phyloP scores from a whole-genome alignment of 2,797 vertebrate genomes.

The Rhynchotus rufescens region DNA sequence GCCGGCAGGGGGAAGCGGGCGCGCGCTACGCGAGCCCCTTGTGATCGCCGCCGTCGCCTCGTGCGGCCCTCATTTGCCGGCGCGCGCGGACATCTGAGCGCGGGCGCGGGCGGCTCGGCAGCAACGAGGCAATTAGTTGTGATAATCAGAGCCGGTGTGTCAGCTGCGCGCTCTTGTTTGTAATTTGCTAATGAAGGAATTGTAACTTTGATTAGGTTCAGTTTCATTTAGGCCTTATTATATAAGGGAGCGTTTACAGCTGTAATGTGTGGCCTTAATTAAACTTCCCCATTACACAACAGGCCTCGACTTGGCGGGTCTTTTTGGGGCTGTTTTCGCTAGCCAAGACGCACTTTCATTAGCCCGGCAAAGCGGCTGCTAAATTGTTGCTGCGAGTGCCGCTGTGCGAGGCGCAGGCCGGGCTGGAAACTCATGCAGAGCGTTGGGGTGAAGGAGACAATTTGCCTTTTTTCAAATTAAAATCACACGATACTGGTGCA shows the following conservation, averaged over 20 bases:
- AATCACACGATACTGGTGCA: background rate
- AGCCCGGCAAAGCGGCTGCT: slow-evolving; percentile 39
- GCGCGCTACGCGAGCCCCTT: slow-evolving; percentile 80
- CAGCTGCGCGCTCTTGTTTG: slow-evolving; percentile 89
- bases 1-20: slow-evolving; percentile 78
- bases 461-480: background rate
- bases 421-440: background rate
- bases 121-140: slow-evolving; percentile 93
- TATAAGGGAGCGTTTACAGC: slow-evolving; percentile 85
- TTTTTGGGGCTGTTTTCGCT: slow-evolving; percentile 78
- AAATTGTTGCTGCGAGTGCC: background rate
- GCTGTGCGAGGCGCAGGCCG: background rate
- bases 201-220: slow-evolving; percentile 91
- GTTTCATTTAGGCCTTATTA: slow-evolving; percentile 88
- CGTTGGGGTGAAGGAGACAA: background rate
- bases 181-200: slow-evolving; percentile 98
- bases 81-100: slow-evolving; percentile 80
- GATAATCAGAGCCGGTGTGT: slow-evolving; percentile 89
- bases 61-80: slow-evolving; percentile 87
- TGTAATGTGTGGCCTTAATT: slow-evolving; percentile 87
- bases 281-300: slow-evolving; percentile 85
- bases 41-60: slow-evolving; percentile 84
- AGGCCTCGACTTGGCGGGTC: slow-evolving; percentile 76
- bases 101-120: slow-evolving; percentile 81
- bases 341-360: slow-evolving; percentile 72